Percentiles rank a stretch among this genome's conserved stretches.
Conservation (phyloP, 23 tunicate genomes). For the Ciona savignyi region DNA sequence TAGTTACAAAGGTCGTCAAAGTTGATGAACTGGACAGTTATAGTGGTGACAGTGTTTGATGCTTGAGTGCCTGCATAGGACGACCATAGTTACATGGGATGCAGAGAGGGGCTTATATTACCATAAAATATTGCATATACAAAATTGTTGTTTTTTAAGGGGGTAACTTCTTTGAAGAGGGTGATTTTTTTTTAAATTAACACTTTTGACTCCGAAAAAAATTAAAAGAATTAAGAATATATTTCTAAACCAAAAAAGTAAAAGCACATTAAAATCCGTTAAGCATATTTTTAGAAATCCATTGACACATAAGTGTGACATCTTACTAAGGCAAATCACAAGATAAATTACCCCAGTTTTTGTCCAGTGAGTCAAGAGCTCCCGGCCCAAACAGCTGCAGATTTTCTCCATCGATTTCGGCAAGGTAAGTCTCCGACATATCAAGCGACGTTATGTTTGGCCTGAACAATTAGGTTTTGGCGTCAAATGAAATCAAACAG, state of each 20-base stretch:
- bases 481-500: neutral
- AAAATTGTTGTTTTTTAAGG: too few relatives aligned
- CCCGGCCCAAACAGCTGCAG: slow-evolving; percentile 81
- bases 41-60: slow-evolving; percentile 63
- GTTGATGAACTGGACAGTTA: slow-evolving; percentile 71
- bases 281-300: too few relatives aligned
- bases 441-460: slow-evolving; percentile 56
- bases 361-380: slow-evolving; percentile 73
- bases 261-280: too few relatives aligned
- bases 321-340: neutral
- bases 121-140: too few relatives aligned
- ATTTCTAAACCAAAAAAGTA: too few relatives aligned
- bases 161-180: too few relatives aligned
- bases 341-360: slow-evolving; percentile 60
- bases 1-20: slow-evolving; percentile 63
- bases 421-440: slow-evolving; percentile 72
- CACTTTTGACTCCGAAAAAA: too few relatives aligned
- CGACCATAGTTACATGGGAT: too few relatives aligned
- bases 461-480: neutral
- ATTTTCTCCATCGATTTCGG: slow-evolving; percentile 67
- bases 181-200: too few relatives aligned
- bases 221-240: too few relatives aligned
- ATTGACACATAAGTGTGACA: neutral
- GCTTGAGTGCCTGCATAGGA: slow-evolving; percentile 76
- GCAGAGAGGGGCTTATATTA: too few relatives aligned